phyloP scores from a whole-genome alignment of 2,113 vertebrate species.

The Spilogale gracilis region DNA sequence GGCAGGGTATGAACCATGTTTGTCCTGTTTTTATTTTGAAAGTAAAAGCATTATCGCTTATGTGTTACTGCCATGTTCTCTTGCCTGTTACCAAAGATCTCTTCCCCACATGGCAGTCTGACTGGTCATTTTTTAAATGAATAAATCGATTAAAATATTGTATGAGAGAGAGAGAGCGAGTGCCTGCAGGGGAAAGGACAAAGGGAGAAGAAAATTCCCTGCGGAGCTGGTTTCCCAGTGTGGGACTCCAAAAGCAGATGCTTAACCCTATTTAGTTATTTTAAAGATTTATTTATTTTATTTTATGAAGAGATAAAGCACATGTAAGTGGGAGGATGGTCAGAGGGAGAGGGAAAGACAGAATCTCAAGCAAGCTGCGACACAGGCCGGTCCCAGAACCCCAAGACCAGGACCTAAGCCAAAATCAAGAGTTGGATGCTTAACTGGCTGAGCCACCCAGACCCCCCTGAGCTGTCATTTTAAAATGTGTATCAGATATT shows the following conservation, averaged over 20 bases:
- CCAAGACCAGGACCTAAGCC: neutral
- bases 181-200: neutral
- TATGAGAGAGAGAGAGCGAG: neutral
- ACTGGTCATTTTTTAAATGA: neutral
- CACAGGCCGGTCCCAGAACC: neutral
- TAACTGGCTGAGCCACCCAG: neutral
- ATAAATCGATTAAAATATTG: neutral
- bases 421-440: neutral
- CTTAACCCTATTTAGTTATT: neutral
- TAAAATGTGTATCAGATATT: neutral
- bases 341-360: neutral
- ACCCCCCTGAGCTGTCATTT: neutral
- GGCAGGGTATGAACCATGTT: neutral
- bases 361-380: neutral
- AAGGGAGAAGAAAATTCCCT: neutral
- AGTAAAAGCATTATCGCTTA: neutral
- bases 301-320: neutral
- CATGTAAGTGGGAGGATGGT: neutral
- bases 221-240: too few relatives aligned
- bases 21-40: conserved; percentile 7
- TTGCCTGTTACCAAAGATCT: neutral
- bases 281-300: neutral
- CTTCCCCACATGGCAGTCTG: neutral
- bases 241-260: neutral
- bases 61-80: neutral